phyloP scores from a whole-genome alignment of 2,113 vertebrate species.

The Microcebus lehilahytsara region DNA sequence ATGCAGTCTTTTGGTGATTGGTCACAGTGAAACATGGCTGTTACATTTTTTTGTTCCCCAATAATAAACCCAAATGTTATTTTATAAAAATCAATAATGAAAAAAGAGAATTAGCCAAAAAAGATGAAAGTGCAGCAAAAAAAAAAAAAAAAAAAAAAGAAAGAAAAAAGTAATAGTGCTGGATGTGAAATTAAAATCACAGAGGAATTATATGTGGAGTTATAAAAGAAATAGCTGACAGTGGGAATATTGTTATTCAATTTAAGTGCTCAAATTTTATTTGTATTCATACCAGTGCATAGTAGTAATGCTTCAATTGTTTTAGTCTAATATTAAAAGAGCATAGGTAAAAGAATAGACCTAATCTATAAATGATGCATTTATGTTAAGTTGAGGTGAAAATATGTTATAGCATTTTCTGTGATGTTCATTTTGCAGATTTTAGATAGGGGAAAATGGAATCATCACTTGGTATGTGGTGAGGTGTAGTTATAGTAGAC shows the following conservation, averaged over 20 bases:
- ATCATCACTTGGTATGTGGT: not conserved
- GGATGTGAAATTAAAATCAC: not conserved
- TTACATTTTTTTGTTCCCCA: not conserved
- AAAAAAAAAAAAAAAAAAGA: conserved; percentile 6
- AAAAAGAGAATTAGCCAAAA: not conserved
- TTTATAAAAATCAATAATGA: not conserved
- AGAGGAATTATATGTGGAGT: not conserved
- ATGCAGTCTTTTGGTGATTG: not conserved
- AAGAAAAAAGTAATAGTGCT: not conserved
- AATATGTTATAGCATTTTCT: not conserved
- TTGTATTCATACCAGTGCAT: not conserved
- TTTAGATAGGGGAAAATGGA: not conserved
- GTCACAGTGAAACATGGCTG: not conserved
- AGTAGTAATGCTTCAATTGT: not conserved
- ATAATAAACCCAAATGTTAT: not conserved
- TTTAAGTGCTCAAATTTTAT: not conserved
- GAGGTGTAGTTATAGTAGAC: not conserved
- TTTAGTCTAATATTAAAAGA: conserved; percentile 1
- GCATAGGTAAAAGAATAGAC: not conserved
- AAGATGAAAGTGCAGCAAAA: not conserved
- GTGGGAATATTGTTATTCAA: not conserved
- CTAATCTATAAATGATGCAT: not conserved
- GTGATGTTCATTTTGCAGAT: not conserved
- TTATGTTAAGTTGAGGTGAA: not conserved
- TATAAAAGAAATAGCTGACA: not conserved